Base-by-base conservation (phyloP, 2,113 vertebrate species). In the Macquaria australasica region DNA sequence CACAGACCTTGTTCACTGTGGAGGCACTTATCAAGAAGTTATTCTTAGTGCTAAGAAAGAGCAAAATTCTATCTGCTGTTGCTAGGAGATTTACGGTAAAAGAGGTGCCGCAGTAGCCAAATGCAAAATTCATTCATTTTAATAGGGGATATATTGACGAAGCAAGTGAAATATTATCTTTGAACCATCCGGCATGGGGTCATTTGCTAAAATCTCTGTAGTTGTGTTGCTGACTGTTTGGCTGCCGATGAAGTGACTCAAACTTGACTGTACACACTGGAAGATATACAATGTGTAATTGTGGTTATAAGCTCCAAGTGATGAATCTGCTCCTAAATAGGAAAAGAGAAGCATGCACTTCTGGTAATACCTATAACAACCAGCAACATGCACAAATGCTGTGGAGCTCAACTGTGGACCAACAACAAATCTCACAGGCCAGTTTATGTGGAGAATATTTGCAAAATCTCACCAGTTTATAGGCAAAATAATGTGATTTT, bases 11-110 rank as follows among this genome's bases (percentile, higher is more conserved):
- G 67, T 75, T 86, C 83, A 73, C 64, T 50, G 48, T 43, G 23
- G 59, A 86, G 74, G 80, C 56, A 89, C 85, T 91, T 87, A 88
- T 85, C n/a, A 73, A 72, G 70, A 83, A 71, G 37, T 77, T 81
- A 77, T 82, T 89, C 59, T 70, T 68, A 18, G 71, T 45, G 21
- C 41, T 25, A 80, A 77, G 55, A 80, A 73, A 78, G 28, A 63
- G 59, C 58, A 6, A 77, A 68, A 87, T 84, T 81, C 37, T 79
- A 73, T 81, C 73, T 55, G 8, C 60, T 79, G 74, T 89, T 91
- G 84, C 81, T 77, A 68, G 70, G 82, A 66, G 67, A 88, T 76
- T 81, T 83, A 77, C 0, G n/a, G 53, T 73, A 66, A 79, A 62
- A 62, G 3, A 45, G 20, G 15, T 53, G 41, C 41, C 0, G 16